A percentile compares a stretch with the other conserved stretches of the same genome.
Evolutionary conservation across 2,113 vertebrate genomes (phyloP).

Genomic region (Corydoras sp.): DNA sequence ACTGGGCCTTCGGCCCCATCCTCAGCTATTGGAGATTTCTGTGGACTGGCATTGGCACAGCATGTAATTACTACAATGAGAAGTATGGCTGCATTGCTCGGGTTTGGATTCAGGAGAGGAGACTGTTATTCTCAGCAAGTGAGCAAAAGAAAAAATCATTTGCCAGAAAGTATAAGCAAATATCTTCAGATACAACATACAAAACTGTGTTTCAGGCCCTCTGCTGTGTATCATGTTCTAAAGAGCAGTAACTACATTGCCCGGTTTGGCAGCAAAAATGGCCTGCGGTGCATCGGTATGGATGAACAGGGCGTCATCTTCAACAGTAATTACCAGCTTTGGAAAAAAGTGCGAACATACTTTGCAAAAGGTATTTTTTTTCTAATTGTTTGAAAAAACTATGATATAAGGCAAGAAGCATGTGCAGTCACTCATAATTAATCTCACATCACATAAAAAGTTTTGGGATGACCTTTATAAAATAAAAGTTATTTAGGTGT

Average conservation of each 20-base stretch:
- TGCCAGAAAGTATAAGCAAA: neutral
- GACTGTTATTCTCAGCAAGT: constrained; percentile 90
- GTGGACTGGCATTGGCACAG: constrained; percentile 86
- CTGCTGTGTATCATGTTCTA: constrained; percentile 79
- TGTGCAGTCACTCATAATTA: too few species aligned
- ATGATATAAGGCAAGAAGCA: too few species aligned
- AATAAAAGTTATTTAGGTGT: neutral
- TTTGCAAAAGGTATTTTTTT: constrained; percentile 79
- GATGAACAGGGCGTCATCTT: constrained; percentile 88
- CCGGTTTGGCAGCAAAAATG: constrained; percentile 80
- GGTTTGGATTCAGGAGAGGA: constrained; percentile 91
- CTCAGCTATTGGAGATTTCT: constrained; percentile 81
- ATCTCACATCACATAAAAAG: too few species aligned
- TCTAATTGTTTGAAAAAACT: neutral
- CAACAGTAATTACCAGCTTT: constrained; percentile 79
- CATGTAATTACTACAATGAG: constrained; percentile 90
- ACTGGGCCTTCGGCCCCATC: constrained; percentile 84
- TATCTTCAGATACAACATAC: neutral
- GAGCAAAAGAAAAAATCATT: constrained; percentile 38
- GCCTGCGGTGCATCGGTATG: constrained; percentile 86
- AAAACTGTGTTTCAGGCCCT: constrained; percentile 65
- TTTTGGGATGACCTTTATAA: too few species aligned
- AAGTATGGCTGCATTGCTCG: constrained; percentile 84
- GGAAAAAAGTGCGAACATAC: constrained; percentile 78
- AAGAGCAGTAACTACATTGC: constrained; percentile 76